phyloP scores from a whole-genome alignment of 2,888 invertebrate species.

The Scaptodrosophila latifasciaeformis region DNA sequence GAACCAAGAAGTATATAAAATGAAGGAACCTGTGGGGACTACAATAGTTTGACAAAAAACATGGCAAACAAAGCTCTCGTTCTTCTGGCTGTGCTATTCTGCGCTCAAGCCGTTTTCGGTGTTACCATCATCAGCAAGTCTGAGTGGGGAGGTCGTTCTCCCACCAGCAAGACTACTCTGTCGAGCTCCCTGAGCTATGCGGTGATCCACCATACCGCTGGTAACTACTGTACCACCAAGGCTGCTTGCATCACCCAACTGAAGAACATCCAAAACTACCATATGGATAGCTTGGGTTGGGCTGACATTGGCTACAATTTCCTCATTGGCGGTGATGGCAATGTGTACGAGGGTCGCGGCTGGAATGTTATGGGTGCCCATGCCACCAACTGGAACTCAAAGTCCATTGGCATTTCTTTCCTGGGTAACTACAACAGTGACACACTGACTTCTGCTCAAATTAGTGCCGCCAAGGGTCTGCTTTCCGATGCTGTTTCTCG shows the following conservation, averaged over 20 bases:
- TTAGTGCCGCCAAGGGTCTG: slow-evolving; percentile 54
- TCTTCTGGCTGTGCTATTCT: slow-evolving; percentile 47
- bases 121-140: slow-evolving; percentile 58
- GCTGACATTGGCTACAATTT: slow-evolving; percentile 72
- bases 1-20: slow-evolving; percentile 39
- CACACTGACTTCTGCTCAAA: slow-evolving; percentile 50
- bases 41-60: slow-evolving; percentile 17
- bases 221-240: slow-evolving; percentile 58
- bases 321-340: slow-evolving; percentile 70
- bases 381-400: slow-evolving; percentile 65
- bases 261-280: slow-evolving; percentile 67
- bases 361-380: slow-evolving; percentile 67
- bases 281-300: slow-evolving; percentile 68
- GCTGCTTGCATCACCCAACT: slow-evolving; percentile 58
- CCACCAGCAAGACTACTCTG: slow-evolving; percentile 45
- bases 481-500: slow-evolving; percentile 55
- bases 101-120: slow-evolving; percentile 45
- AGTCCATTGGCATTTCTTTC: slow-evolving; percentile 70
- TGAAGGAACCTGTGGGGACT: background rate
- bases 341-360: slow-evolving; percentile 71
- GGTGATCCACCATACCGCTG: slow-evolving; percentile 67
- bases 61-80: slow-evolving; percentile 56
- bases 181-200: slow-evolving; percentile 51
- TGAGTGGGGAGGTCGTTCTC: slow-evolving; percentile 67
- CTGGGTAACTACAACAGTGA: slow-evolving; percentile 66